Percentiles rank a stretch among this genome's conserved stretches.
phyloP scores from a whole-genome alignment of 2,113 vertebrate species.

The Eublepharis macularius region DNA sequence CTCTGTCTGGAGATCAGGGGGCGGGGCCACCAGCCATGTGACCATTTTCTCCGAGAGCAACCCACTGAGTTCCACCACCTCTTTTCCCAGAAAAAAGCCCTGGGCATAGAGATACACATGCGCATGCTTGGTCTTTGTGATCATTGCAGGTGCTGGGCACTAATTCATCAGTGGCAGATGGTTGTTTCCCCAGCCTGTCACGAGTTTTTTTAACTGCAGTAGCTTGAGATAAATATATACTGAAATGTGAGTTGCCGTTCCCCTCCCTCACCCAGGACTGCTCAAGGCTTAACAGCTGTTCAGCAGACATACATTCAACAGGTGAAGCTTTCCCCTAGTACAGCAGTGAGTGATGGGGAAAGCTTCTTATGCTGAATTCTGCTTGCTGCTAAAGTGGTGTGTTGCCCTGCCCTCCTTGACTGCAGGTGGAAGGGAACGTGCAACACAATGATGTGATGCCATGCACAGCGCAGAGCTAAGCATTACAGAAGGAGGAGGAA shows the following conservation, averaged over 20 bases:
- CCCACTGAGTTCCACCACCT: no score
- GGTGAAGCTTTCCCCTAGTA: neutral
- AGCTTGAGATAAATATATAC: neutral
- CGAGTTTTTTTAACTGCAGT: neutral
- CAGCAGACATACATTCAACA: neutral
- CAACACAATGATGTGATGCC: neutral
- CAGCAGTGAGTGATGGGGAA: neutral
- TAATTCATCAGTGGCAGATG: neutral
- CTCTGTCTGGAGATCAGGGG: no score
- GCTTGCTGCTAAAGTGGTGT: neutral
- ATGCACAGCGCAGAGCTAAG: no score
- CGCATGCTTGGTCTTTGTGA: no score
- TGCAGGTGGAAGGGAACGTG: neutral
- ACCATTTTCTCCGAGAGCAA: no score
- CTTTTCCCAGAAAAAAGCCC: no score
- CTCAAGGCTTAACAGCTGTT: neutral
- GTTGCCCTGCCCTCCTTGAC: no score
- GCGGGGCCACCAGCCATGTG: no score
- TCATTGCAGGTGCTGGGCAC: no score
- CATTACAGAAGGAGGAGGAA: neutral
- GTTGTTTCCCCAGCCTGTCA: neutral
- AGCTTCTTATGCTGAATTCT: neutral
- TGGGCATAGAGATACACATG: no score
- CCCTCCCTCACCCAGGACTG: neutral
- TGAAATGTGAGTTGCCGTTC: neutral